phyloP scores from a whole-genome alignment of 1,140 invertebrate species.

The Sarcophaga bullata region DNA sequence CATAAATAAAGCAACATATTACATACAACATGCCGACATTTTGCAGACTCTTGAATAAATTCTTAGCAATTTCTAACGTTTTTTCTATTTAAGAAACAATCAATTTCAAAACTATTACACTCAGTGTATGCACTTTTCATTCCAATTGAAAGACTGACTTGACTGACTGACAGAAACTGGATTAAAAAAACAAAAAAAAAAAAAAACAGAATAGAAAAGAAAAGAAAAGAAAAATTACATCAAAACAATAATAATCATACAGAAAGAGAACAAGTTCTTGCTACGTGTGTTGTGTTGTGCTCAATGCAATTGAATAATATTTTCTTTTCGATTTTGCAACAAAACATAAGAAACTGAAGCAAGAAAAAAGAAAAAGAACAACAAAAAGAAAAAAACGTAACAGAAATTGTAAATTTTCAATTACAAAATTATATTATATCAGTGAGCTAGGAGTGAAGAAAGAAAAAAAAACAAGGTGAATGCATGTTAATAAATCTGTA shows the following conservation, averaged over 20 bases:
- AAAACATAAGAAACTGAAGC: neutral
- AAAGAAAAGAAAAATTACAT: no score
- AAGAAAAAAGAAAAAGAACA: neutral
- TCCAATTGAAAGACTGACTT: neutral
- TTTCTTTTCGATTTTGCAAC: no score
- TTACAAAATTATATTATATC: slow-evolving; percentile 13
- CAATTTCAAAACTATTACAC: slow-evolving; percentile 13
- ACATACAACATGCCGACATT: neutral
- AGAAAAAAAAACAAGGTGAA: neutral
- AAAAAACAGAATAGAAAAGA: neutral
- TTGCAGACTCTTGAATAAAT: no score
- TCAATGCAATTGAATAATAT: neutral
- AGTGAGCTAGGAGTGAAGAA: no score
- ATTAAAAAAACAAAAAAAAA: neutral
- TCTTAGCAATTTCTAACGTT: neutral
- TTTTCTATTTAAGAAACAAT: slow-evolving; percentile 1
- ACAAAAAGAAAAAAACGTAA: neutral
- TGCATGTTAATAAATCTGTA: slow-evolving; percentile 2
- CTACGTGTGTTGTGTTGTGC: neutral
- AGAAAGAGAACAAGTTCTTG: neutral
- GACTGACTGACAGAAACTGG: neutral
- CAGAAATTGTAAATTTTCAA: neutral
- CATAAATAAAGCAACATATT: neutral
- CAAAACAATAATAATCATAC: neutral
- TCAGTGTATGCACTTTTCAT: neutral